Evolutionary conservation across 2,113 vertebrate species (phyloP).

Genomic region (Microcebus griseorufus): DNA sequence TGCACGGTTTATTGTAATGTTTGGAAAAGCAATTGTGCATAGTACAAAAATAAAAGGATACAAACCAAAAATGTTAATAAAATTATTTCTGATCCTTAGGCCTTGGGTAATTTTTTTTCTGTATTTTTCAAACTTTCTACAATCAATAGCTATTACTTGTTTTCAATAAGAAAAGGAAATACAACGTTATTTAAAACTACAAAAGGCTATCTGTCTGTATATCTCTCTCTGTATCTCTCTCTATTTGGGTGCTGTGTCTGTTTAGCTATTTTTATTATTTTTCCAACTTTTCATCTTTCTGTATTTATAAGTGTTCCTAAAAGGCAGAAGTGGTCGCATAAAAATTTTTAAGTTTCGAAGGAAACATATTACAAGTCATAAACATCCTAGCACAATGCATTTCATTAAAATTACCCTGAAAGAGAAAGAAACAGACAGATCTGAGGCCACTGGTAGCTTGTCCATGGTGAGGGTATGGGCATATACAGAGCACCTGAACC

Average conservation of each 20-base stretch:
- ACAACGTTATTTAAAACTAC: background rate
- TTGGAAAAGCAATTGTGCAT: background rate
- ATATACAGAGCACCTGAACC: background rate
- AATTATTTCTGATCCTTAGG: background rate
- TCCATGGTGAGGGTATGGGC: background rate
- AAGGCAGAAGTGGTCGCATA: background rate
- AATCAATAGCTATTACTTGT: background rate
- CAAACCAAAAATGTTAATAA: background rate
- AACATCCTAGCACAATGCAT: background rate
- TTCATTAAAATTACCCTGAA: background rate
- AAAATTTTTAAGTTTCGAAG: background rate
- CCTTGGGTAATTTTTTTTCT: background rate
- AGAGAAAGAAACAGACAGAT: background rate
- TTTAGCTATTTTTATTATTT: background rate
- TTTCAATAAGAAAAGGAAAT: background rate
- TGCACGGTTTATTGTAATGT: background rate
- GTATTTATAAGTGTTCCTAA: background rate
- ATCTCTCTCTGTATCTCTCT: rapidly evolving
- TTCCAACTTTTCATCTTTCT: background rate
- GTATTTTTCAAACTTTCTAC: background rate
- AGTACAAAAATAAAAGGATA: background rate
- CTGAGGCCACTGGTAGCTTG: background rate
- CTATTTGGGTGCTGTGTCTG: background rate
- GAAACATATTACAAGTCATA: background rate
- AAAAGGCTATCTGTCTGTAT: background rate